Conservation (phyloP, 2,113 vertebrate species). For the Osmerus mordax region DNA sequence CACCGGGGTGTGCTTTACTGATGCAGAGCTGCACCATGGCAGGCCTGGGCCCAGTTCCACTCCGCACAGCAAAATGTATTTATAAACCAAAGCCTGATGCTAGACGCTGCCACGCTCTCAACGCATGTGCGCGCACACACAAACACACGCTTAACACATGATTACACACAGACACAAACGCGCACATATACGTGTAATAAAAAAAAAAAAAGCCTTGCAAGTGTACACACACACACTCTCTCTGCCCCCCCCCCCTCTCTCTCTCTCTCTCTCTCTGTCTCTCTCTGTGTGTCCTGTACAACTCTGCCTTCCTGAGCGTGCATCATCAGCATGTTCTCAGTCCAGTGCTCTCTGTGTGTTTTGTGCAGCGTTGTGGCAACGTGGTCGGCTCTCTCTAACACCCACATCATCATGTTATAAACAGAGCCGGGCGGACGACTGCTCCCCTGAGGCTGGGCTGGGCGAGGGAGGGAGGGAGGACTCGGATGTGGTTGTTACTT, state of each 20-base stretch:
- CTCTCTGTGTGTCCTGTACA: too few relatives aligned
- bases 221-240: constrained; percentile 15
- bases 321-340: constrained; percentile 68
- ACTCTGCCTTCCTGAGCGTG: constrained; percentile 15
- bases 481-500: background rate
- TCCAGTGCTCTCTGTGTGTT: constrained; percentile 55
- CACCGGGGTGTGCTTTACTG: constrained; percentile 17
- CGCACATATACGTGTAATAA: background rate
- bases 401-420: constrained; percentile 32
- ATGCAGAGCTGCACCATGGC: constrained; percentile 45
- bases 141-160: constrained; percentile 28
- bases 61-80: constrained; percentile 77
- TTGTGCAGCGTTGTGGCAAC: constrained; percentile 55
- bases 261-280: too few relatives aligned
- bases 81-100: constrained; percentile 67
- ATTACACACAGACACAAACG: background rate
- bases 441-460: background rate
- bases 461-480: background rate
- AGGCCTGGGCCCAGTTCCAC: constrained; percentile 64
- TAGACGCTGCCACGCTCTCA: background rate
- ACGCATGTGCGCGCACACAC: constrained; percentile 8
- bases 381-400: constrained; percentile 24
- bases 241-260: background rate
- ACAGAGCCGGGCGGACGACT: constrained; percentile 26
- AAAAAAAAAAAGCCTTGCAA: too few relatives aligned